Conservation (phyloP, 2,797 vertebrate genomes). For the Enteromius fasciolatus region DNA sequence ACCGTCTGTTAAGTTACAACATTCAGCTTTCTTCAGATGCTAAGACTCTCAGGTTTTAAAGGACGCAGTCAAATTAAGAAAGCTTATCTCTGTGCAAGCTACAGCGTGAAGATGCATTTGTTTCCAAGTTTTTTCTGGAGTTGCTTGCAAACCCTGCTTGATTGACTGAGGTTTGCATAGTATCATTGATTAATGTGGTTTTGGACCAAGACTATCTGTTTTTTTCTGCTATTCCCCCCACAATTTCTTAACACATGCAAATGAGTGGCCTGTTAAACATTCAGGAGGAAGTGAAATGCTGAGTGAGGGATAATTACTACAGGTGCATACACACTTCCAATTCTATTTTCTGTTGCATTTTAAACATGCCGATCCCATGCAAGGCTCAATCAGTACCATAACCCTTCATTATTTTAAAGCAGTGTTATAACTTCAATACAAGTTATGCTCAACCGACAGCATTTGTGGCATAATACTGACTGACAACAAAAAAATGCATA, state of each 20-base stretch:
- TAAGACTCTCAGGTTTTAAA: conserved; percentile 13
- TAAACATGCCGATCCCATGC: conserved; percentile 89
- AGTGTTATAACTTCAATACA: not conserved
- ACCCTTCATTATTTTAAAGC: conserved; percentile 28
- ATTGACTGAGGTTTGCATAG: conserved; percentile 25
- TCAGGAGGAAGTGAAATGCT: conserved; percentile 59
- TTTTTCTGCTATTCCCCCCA: not conserved
- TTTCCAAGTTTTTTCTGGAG: conserved; percentile 6
- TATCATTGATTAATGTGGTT: not conserved
- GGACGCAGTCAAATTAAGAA: conserved; percentile 35
- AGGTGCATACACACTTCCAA: conserved; percentile 70
- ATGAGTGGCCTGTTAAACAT: conserved; percentile 7
- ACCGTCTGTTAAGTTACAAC: not conserved
- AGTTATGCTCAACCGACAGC: not conserved
- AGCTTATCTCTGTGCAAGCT: conserved; percentile 40
- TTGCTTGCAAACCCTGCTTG: conserved; percentile 22
- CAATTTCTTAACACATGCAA: conserved; percentile 24
- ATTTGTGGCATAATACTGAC: not conserved
- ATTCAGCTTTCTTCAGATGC: conserved; percentile 1
- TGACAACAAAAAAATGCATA: not conserved
- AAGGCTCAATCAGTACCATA: conserved; percentile 71
- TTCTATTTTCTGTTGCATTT: conserved; percentile 75
- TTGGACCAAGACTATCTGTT: not conserved
- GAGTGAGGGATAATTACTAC: conserved; percentile 49
- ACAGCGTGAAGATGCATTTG: conserved; percentile 30